Evolutionary conservation across 2,797 vertebrate species (phyloP), one percentile per base, ranked within the genome.

Genomic region (Chloroceryle amazona): DNA sequence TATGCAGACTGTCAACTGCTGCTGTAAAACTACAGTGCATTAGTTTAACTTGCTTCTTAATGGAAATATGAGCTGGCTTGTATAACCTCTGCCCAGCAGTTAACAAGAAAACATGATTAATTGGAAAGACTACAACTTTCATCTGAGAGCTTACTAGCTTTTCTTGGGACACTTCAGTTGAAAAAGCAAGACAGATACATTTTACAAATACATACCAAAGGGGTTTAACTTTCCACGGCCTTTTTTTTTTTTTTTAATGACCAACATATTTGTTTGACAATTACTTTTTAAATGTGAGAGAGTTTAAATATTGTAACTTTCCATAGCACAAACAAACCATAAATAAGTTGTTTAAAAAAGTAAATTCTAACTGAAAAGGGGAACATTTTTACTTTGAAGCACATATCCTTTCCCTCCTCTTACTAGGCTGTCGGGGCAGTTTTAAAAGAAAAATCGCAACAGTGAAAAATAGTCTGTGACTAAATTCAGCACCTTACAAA

Each of bases 81-180:
- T 33, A 31, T 1, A 68, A 93, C 86, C 66, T 81, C 93, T 95
- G 78, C 81, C 79, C 80, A 78, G 75, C 76, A 80, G 51, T 76
- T 68, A 58, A 82, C 76, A 72, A 90, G 71, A 87, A 93, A 92
- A 52, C 71, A 51, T 89, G 80, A 75, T 66, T 75, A 75, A 75
- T 26, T 13, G 9, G 37, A 82, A 39, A 89, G 49, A 90, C 37
- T 10, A 65, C 75, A 71, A 39, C 49, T 81, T 81, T 70, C 63
- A 80, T 19, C 39, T 7, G 2, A 78, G 63, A 95, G 46, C 57
- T 91, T 72, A 13, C 68, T 4, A 65, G 35, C n/a, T 89, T 61
- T 84, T 72, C 71, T 47, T 60, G 33, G 44, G 75, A 70, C 7
- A 25, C 11, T 37, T 66, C 51, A 88, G 61, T 16, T 78, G 33